Conservation (phyloP, 2,888 invertebrate species). For the Eupithecia subfuscata region DNA sequence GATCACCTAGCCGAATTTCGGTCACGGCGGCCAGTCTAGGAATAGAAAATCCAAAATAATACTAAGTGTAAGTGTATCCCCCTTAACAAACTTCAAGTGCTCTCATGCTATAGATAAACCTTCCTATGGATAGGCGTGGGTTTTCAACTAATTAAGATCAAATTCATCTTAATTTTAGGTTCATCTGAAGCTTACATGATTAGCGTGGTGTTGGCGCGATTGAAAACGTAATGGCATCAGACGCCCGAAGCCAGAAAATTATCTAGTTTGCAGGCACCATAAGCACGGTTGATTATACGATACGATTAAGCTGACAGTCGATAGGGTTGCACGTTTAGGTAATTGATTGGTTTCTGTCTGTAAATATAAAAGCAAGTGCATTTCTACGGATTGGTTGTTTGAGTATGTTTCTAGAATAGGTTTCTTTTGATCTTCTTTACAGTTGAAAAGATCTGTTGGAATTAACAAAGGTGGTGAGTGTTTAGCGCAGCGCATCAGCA, state of each 20-base stretch:
- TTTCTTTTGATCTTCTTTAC: neutral
- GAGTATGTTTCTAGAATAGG: neutral
- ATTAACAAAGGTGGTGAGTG: too few relatives aligned
- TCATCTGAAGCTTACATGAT: conserved; percentile 6
- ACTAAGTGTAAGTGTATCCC: neutral
- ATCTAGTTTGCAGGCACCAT: conserved; percentile 26
- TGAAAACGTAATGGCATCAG: neutral
- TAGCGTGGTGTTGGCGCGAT: conserved; percentile 12
- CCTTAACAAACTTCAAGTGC: neutral
- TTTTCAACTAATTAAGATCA: neutral
- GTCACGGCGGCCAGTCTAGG: neutral
- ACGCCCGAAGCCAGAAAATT: conserved; percentile 25
- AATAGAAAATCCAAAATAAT: neutral
- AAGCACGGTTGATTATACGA: neutral
- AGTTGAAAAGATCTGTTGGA: neutral
- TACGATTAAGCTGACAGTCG: neutral
- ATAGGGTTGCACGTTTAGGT: neutral
- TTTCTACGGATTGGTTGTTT: neutral
- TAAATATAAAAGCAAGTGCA: neutral
- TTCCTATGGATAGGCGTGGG: neutral
- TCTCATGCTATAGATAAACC: neutral
- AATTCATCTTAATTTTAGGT: neutral
- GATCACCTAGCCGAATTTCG: neutral
- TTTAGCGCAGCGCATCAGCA: too few relatives aligned
- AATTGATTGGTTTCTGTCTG: neutral